Percentiles rank a stretch among this genome's conserved stretches.
These are phyloP conservation scores for Heliconius congener DNA, from an alignment of 1,140 invertebrate genomes.

Conservation along the genomic window DNA sequence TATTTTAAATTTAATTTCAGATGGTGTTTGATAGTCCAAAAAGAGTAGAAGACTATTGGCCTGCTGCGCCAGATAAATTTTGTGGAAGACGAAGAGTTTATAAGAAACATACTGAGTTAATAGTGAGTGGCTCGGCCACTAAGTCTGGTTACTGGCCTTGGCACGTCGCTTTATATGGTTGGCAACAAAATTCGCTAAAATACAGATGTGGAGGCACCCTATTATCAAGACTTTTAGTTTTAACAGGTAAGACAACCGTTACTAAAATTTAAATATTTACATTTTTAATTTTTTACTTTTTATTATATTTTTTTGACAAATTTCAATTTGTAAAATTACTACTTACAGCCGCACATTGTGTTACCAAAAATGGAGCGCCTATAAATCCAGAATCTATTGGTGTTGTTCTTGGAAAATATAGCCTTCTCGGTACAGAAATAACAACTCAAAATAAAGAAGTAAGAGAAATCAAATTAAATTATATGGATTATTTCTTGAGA, in stretches of 20 bases:
- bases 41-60: slow-evolving; percentile 3
- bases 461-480: background rate
- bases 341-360: slow-evolving; percentile 62
- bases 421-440: slow-evolving; percentile 55
- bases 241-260: slow-evolving; percentile 51
- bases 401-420: slow-evolving; percentile 62
- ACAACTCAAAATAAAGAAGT: slow-evolving; percentile 57
- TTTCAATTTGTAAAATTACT: background rate
- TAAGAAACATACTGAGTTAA: slow-evolving; percentile 51
- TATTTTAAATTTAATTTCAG: background rate
- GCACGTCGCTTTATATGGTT: slow-evolving; percentile 89
- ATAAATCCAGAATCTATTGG: slow-evolving; percentile 50
- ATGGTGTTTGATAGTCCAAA: background rate
- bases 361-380: slow-evolving; percentile 46
- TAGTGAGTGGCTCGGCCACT: slow-evolving; percentile 50
- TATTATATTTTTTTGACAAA: background rate
- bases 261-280: background rate
- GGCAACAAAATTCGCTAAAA: slow-evolving; percentile 78
- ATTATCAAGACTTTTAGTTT: slow-evolving; percentile 48
- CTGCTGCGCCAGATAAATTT: slow-evolving; percentile 33
- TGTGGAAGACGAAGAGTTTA: slow-evolving; percentile 58
- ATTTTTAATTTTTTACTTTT: background rate
- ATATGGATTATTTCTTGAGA: background rate
- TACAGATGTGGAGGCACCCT: slow-evolving; percentile 68
- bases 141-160: slow-evolving; percentile 91